Percentiles rank a stretch among this genome's conserved stretches.
phyloP scores from a whole-genome alignment of 1,140 invertebrate species.

The Drosophila sp. region DNA sequence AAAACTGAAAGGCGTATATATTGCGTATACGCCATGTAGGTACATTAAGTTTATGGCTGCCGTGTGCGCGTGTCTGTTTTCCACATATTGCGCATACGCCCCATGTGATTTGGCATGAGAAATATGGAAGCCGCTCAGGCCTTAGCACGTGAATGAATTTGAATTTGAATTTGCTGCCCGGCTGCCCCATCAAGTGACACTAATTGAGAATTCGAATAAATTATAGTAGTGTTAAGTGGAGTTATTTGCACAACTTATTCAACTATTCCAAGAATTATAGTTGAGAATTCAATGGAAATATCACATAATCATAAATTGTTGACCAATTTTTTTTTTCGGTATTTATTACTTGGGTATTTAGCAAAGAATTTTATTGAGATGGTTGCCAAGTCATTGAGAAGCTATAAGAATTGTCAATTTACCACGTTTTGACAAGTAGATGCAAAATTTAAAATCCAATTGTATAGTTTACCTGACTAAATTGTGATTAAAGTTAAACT shows the following conservation, averaged over 20 bases:
- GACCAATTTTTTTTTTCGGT: constrained; percentile 2
- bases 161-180: too few species aligned
- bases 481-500: too few species aligned
- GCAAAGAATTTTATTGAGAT: constrained; percentile 2
- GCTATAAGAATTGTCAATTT: not conserved
- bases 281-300: constrained; percentile 4
- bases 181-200: constrained; percentile 31
- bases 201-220: constrained; percentile 52
- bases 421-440: not conserved
- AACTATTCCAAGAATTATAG: not conserved
- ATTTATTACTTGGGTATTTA: constrained; percentile 3
- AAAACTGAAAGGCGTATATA: constrained; percentile 37
- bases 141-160: not conserved
- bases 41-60: constrained; percentile 19
- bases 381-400: not conserved
- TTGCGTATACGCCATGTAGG: constrained; percentile 64
- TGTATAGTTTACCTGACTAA: too few species aligned
- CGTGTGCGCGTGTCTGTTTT: constrained; percentile 31
- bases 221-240: constrained; percentile 10
- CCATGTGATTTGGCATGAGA: constrained; percentile 3
- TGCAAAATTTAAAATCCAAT: too few species aligned
- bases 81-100: constrained; percentile 15
- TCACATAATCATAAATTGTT: constrained; percentile 7
- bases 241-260: constrained; percentile 3
- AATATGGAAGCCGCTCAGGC: not conserved